Base-by-base conservation (phyloP, 1,140 invertebrate genomes). In the Hormaphis cornu region DNA sequence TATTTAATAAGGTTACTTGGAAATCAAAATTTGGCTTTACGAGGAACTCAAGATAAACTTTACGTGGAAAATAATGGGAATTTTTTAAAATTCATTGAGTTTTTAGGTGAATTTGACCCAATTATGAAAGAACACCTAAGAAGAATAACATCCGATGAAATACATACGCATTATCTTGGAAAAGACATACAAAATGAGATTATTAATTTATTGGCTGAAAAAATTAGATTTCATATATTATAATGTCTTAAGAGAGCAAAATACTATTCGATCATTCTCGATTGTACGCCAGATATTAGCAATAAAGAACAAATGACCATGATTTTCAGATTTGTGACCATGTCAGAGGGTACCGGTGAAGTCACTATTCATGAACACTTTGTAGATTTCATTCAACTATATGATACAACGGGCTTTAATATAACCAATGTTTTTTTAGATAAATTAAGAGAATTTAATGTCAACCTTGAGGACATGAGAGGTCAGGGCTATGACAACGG, bases 181-280 rank as follows among this genome's bases (percentile, higher is more conserved):
- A 50, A 26, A 50, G 22, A 28, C 6, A 70, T 26, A 24, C 20
- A 58, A 58, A 58, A 35, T 35, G 75, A 78, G 59, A 71, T 80
- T 26, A 75, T 79, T 73, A 14, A 71, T 3, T 66, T 78, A 59
- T 73, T 78, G 70, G 73, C 72, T 22, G 61, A 72, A 35, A 71
- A 73, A 52, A 72, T 74, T 20, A 24, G 42, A 52, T 14, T 28
- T 40, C 24, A 22, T 14, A 54, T 28, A 50, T n/a, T 63, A 26
- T 22, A 16, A 14, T 18, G 26, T 12, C 2, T 37, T 16, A 53
- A 69, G 35, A 8, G 33, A n/a, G 42, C 46, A 8, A 69, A 69
- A 46, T 69, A 69, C 4, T 69, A 37, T 52, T 30, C 18, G 18
- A 69, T 69, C 12, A n/a, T 53, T 50, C 16, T 69, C 18, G 66